Percentiles rank a stretch among this genome's conserved stretches.
Conservation (phyloP, 2,113 vertebrate species). For the Candoia aspera region DNA sequence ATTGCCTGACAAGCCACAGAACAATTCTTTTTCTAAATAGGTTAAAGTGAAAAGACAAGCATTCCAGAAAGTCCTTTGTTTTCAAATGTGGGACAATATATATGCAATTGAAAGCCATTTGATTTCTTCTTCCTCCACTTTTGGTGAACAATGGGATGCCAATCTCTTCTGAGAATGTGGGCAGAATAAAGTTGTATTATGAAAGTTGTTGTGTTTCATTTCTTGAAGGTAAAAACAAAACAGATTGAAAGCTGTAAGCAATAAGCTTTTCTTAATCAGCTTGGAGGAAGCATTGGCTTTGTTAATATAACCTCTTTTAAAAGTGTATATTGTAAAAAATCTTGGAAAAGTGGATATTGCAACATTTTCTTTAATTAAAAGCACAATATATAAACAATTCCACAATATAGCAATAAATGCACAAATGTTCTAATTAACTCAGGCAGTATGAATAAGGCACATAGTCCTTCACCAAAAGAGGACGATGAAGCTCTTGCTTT, state of each 20-base stretch:
- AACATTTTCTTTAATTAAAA: background rate
- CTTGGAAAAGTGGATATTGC: background rate
- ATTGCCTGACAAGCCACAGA: background rate
- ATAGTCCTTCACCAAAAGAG: background rate
- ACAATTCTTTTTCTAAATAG: background rate
- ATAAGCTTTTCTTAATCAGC: background rate
- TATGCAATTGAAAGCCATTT: background rate
- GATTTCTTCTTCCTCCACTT: background rate
- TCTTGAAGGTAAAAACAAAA: background rate
- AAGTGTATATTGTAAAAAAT: background rate
- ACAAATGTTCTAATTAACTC: background rate
- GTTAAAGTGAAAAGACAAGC: background rate
- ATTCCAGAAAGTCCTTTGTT: background rate
- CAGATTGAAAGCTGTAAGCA: background rate
- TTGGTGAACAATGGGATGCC: background rate
- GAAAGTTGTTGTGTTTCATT: background rate
- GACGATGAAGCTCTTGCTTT: background rate
- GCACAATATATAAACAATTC: background rate
- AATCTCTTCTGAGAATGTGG: background rate
- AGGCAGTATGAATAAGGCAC: background rate
- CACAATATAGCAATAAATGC: background rate
- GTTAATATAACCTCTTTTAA: background rate
- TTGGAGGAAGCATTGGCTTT: background rate
- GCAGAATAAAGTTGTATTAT: slow-evolving; percentile 17
- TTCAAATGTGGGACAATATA: background rate